These are phyloP conservation scores for Meda fulgida DNA, from an alignment of 2,797 vertebrate genomes.

Conservation along the genomic window DNA sequence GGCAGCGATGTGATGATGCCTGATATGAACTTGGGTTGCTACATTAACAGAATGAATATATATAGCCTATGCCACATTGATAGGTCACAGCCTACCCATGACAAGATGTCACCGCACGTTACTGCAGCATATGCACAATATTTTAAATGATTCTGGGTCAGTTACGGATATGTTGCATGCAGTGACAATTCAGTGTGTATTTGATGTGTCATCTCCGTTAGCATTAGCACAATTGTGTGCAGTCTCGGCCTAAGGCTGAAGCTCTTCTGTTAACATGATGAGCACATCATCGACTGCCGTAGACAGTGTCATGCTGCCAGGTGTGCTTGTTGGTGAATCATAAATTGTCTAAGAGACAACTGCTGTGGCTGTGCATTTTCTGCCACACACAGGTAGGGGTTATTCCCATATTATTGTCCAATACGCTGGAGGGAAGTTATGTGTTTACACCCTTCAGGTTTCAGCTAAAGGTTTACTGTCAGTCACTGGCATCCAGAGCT, in stretches of 20 bases:
- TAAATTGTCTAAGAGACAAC: conserved; percentile 15
- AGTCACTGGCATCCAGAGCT: conserved; percentile 23
- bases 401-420: conserved; percentile 11
- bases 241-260: not conserved
- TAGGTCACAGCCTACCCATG: too few relatives aligned
- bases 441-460: conserved; percentile 27
- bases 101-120: too few relatives aligned
- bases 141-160: conserved; percentile 16
- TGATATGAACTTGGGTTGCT: too few relatives aligned
- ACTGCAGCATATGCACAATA: not conserved
- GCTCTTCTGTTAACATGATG: conserved; percentile 14
- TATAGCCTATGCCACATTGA: too few relatives aligned
- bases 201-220: not conserved
- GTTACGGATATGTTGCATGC: conserved; percentile 16
- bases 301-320: conserved; percentile 6
- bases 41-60: too few relatives aligned
- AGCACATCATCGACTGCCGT: not conserved
- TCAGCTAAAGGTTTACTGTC: conserved; percentile 27
- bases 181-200: not conserved
- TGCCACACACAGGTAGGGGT: not conserved
- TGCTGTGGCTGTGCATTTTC: not conserved
- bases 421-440: not conserved
- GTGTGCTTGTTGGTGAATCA: conserved; percentile 1
- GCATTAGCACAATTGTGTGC: not conserved
- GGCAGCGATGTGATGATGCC: too few relatives aligned